These are phyloP conservation scores for Oceanodroma leucorhoa DNA, from an alignment of 2,797 vertebrate genomes.

Conservation along the genomic window DNA sequence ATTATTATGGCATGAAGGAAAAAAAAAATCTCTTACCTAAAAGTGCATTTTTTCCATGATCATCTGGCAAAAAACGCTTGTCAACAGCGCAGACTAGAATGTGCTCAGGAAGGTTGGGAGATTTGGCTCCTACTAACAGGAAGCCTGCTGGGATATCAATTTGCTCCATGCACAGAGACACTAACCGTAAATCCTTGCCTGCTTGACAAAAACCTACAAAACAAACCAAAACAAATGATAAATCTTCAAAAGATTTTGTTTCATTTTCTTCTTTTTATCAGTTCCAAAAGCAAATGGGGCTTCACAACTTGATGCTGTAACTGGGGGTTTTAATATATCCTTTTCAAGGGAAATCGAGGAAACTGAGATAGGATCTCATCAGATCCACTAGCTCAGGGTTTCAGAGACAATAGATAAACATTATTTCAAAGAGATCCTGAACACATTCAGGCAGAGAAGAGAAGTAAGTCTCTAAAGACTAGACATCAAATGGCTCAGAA, in stretches of 20 bases:
- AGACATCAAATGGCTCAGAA: neutral
- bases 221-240: constrained; percentile 1
- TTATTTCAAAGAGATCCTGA: neutral
- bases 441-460: neutral
- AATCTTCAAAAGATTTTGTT: neutral
- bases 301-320: neutral
- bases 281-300: neutral
- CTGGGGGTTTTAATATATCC: neutral
- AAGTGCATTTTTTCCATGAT: constrained; percentile 99
- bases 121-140: constrained; percentile 94
- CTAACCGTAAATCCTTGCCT: constrained; percentile 95
- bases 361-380: neutral
- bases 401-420: neutral
- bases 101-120: constrained; percentile 92
- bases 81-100: constrained; percentile 96
- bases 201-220: constrained; percentile 95
- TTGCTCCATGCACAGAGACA: constrained; percentile 90
- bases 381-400: neutral
- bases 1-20: neutral
- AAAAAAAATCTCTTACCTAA: constrained; percentile 85
- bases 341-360: neutral
- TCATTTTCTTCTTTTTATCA: neutral
- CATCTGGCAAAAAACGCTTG: constrained; percentile 95
- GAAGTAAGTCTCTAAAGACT: neutral
- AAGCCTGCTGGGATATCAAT: constrained; percentile 93